These are phyloP conservation scores for Endotricha flammealis DNA, from an alignment of 2,888 invertebrate species.

Conservation along the genomic window DNA sequence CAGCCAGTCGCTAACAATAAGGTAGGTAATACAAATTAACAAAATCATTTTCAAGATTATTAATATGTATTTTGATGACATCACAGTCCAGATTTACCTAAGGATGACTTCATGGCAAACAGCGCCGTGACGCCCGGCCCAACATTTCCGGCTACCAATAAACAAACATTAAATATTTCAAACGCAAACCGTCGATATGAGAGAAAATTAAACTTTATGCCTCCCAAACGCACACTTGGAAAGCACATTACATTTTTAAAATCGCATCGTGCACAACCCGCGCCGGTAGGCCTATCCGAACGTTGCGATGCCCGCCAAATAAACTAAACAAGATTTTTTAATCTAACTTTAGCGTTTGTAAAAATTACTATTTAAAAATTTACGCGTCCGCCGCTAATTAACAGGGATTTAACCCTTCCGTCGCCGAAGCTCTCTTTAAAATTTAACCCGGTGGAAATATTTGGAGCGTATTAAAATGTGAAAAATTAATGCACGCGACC, in stretches of 20 bases:
- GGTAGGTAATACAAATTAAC: too few relatives aligned
- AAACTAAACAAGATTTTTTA: constrained; percentile 70
- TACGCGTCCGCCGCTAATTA: constrained; percentile 70
- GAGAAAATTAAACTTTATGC: constrained; percentile 63
- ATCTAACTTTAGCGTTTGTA: constrained; percentile 78
- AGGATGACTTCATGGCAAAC: constrained; percentile 46
- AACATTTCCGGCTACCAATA: constrained; percentile 54
- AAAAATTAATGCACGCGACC: constrained; percentile 66
- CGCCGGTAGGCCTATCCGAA: constrained; percentile 68
- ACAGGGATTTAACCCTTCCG: constrained; percentile 78
- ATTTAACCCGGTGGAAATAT: constrained; percentile 74
- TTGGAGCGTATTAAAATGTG: constrained; percentile 77
- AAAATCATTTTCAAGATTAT: too few relatives aligned
- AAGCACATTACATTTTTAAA: constrained; percentile 72
- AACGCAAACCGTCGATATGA: constrained; percentile 59
- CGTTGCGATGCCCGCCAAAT: constrained; percentile 34
- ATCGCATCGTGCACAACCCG: constrained; percentile 51
- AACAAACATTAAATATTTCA: constrained; percentile 66
- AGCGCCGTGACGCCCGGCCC: constrained; percentile 25
- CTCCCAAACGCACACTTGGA: constrained; percentile 60
- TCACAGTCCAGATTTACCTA: constrained; percentile 21
- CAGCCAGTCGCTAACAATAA: too few relatives aligned
- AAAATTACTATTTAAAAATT: constrained; percentile 79
- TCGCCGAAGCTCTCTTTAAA: constrained; percentile 69
- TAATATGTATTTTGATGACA: constrained; percentile 1